Conservation (phyloP, 2,113 vertebrate species). For the Panthera tigris region DNA sequence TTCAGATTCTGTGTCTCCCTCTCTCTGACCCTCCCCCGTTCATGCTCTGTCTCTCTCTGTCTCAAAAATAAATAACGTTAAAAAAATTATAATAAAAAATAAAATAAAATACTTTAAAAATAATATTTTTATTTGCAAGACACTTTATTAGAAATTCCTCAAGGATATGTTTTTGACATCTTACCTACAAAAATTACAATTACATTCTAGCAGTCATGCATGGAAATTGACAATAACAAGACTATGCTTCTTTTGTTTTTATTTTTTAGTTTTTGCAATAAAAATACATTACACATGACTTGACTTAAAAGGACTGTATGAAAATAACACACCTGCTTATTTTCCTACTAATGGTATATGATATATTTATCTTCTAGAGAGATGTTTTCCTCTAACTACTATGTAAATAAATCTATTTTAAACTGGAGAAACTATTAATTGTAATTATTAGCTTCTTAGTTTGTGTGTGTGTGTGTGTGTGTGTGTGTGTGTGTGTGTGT, state of each 20-base stretch:
- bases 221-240: not conserved
- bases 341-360: not conserved
- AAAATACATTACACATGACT: slow-evolving; percentile 18
- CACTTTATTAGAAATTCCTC: slow-evolving; percentile 14
- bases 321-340: slow-evolving; percentile 3
- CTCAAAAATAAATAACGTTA: too few species aligned
- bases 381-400: not conserved
- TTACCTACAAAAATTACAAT: not conserved
- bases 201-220: not conserved
- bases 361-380: not conserved
- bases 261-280: not conserved
- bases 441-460: not conserved
- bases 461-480: not conserved
- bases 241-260: not conserved
- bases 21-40: too few species aligned
- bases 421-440: not conserved
- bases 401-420: slow-evolving; percentile 11
- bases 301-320: not conserved
- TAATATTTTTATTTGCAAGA: not conserved
- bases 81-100: too few species aligned
- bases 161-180: not conserved
- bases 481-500: not conserved
- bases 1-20: too few species aligned
- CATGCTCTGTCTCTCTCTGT: too few species aligned
- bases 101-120: not conserved